phyloP scores from a whole-genome alignment of 2,797 vertebrate species.

The Euphonia xanthogaster region DNA sequence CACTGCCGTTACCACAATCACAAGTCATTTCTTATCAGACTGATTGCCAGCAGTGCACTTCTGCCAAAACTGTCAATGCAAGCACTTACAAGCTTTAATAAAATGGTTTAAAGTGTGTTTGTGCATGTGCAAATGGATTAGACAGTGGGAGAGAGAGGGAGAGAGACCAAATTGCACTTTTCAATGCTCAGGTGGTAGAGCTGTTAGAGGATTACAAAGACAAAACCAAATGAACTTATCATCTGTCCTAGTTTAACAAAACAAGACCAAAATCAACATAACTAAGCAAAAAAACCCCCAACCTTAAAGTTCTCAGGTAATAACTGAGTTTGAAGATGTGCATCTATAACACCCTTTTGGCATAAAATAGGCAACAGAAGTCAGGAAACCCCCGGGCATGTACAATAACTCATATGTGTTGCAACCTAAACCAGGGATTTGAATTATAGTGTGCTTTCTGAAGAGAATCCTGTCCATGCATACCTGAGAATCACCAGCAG shows the following conservation, averaged over 20 bases:
- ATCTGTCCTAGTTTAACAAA: neutral
- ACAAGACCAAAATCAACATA: neutral
- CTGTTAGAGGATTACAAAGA: neutral
- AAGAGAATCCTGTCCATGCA: neutral
- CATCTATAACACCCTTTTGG: neutral
- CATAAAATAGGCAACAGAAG: neutral
- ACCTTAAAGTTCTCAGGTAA: neutral
- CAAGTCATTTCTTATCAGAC: conserved; percentile 4
- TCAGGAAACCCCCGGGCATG: neutral
- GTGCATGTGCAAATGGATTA: neutral
- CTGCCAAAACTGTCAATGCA: neutral
- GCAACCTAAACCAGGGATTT: neutral
- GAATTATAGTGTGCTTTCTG: neutral
- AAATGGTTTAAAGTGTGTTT: neutral
- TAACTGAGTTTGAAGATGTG: neutral
- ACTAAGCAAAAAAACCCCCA: fast-evolving
- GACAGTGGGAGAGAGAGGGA: neutral
- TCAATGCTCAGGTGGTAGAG: neutral
- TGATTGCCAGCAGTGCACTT: neutral
- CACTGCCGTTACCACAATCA: neutral
- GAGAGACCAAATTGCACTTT: neutral
- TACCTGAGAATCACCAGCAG: neutral
- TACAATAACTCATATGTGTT: neutral
- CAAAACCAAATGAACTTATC: neutral
- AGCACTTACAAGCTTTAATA: neutral